Conservation (phyloP, 2,113 vertebrate genomes). For the Burhinus bistriatus region DNA sequence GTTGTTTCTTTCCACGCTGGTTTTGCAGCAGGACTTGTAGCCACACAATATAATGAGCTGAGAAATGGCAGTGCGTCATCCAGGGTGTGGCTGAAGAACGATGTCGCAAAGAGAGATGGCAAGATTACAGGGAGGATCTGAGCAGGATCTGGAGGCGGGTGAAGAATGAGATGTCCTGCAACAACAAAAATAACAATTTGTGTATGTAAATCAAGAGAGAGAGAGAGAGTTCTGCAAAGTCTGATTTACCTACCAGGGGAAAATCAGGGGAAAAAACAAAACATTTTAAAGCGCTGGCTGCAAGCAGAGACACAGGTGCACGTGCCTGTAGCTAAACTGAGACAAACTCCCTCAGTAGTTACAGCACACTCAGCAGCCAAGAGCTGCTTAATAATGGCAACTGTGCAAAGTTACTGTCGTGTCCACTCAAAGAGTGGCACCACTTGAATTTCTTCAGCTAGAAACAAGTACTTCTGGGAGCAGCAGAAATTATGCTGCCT, state of each 20-base stretch:
- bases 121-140: constrained; percentile 41
- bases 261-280: background rate
- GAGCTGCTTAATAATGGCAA: background rate
- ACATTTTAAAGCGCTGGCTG: background rate
- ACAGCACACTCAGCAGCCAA: background rate
- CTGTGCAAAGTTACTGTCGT: background rate
- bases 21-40: constrained; percentile 37
- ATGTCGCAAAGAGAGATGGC: constrained; percentile 37
- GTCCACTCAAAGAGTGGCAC: background rate
- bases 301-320: background rate
- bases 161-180: background rate
- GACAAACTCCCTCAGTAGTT: background rate
- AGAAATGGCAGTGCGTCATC: constrained; percentile 43
- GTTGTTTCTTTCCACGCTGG: background rate
- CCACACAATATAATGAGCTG: background rate
- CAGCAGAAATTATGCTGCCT: background rate
- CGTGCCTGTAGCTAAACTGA: background rate
- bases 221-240: background rate
- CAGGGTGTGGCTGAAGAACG: background rate
- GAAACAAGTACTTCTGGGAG: background rate
- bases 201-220: background rate
- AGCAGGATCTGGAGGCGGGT: background rate
- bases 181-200: background rate
- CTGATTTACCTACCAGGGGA: background rate
- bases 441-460: background rate